Conservation (phyloP, 1,140 invertebrate species). For the Drosophila gunungcola region DNA sequence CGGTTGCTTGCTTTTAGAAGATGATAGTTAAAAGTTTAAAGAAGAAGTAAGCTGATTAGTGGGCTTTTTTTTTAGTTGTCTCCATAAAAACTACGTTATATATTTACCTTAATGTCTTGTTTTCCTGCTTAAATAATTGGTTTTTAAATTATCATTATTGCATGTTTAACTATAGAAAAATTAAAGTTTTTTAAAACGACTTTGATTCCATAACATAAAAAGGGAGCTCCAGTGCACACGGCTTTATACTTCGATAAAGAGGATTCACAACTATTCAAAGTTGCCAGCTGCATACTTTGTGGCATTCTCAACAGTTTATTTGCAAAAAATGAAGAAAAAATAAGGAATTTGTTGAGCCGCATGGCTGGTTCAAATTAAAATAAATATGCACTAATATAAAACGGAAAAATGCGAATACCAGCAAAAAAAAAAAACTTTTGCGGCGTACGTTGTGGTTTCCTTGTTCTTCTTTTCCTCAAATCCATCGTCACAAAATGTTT, state of each 20-base stretch:
- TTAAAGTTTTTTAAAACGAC: neutral
- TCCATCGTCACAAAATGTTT: conserved; percentile 30
- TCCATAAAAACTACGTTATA: too few species aligned
- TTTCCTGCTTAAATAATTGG: too few species aligned
- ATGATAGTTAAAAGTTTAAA: neutral
- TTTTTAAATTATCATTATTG: too few species aligned
- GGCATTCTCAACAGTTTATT: conserved; percentile 48
- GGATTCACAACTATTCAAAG: conserved; percentile 47
- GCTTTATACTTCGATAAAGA: conserved; percentile 16
- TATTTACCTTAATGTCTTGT: too few species aligned
- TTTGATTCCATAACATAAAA: conserved; percentile 1
- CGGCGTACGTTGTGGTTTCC: conserved; percentile 25
- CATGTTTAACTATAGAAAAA: too few species aligned
- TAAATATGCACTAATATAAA: conserved; percentile 37
- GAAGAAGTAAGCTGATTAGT: neutral
- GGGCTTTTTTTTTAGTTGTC: too few species aligned
- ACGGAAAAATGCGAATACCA: conserved; percentile 12
- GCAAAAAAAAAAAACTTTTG: conserved; percentile 22
- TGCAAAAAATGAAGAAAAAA: conserved; percentile 18
- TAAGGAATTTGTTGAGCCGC: conserved; percentile 1
- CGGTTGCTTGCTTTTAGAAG: neutral
- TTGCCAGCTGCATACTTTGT: conserved; percentile 47
- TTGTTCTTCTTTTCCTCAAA: conserved; percentile 19
- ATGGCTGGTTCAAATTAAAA: conserved; percentile 48
- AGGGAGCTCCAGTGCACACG: conserved; percentile 8